Evolutionary conservation across 2,113 vertebrate genomes (phyloP).

Genomic region (Lepisosteus oculatus): DNA sequence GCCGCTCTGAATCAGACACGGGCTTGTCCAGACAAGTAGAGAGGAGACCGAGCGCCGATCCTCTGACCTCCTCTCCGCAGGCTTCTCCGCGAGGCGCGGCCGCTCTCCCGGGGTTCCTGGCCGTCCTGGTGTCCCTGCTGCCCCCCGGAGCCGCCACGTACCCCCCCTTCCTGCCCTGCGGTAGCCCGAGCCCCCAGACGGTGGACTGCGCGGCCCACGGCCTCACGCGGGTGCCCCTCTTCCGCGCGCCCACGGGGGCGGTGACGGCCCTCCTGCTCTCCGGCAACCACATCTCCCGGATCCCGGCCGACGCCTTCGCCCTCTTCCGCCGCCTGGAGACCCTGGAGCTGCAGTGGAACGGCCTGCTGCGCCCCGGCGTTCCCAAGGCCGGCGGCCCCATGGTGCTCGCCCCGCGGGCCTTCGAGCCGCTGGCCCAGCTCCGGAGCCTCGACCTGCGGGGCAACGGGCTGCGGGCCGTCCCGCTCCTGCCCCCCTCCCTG

Average conservation of each 20-base stretch:
- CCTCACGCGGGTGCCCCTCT: conserved; percentile 40
- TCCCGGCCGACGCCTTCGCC: conserved; percentile 23
- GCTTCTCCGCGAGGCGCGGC: background rate
- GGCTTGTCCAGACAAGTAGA: too few species aligned
- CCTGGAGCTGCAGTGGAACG: conserved; percentile 49
- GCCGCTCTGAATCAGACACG: too few species aligned
- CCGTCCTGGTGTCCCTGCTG: background rate
- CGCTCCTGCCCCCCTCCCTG: conserved; percentile 36
- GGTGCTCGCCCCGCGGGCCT: conserved; percentile 43
- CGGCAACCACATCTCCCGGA: conserved; percentile 44
- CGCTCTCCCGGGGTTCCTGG: background rate
- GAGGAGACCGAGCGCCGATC: too few species aligned
- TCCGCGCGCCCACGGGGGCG: background rate
- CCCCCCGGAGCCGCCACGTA: background rate
- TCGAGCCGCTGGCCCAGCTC: conserved; percentile 30
- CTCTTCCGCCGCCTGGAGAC: conserved; percentile 22
- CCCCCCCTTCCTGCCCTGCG: conserved; percentile 48
- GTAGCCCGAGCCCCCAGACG: background rate
- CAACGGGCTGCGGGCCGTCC: conserved; percentile 34
- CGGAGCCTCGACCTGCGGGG: conserved; percentile 44
- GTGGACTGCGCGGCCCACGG: conserved; percentile 43
- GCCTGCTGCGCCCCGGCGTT: conserved; percentile 31
- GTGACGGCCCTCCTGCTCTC: conserved; percentile 36
- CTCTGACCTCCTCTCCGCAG: background rate
- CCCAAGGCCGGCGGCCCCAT: conserved; percentile 39